A percentile compares a stretch with the other conserved stretches of the same genome.
phyloP scores from a whole-genome alignment of 2,113 vertebrate species.

The Lepisosteus osseus region DNA sequence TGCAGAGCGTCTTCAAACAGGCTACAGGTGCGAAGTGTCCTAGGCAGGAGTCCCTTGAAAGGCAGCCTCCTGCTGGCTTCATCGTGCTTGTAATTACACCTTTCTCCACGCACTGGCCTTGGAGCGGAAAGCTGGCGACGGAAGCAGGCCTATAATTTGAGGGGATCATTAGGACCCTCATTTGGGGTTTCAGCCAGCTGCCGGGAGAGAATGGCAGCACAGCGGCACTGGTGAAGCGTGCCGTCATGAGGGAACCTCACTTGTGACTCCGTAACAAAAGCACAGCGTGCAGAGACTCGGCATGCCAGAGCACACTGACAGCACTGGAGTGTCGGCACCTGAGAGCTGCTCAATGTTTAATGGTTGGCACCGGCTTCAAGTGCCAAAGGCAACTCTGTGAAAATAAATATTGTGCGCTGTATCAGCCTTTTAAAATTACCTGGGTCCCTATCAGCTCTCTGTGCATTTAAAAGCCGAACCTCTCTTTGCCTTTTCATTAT shows the following conservation, averaged over 20 bases:
- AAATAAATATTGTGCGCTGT: conserved; percentile 35
- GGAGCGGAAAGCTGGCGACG: too few species aligned
- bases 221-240: conserved; percentile 30
- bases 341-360: conserved; percentile 44
- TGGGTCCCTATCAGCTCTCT: conserved; percentile 30
- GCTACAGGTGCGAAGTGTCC: too few species aligned
- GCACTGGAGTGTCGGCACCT: conserved; percentile 37
- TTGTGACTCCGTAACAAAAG: conserved; percentile 19
- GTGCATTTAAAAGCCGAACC: conserved; percentile 25
- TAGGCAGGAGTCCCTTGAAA: too few species aligned
- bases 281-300: conserved; percentile 15
- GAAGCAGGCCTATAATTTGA: too few species aligned
- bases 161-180: neutral
- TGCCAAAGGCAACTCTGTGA: conserved; percentile 35
- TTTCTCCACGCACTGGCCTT: too few species aligned
- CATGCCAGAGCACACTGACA: conserved; percentile 17
- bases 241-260: conserved; percentile 40
- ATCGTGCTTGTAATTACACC: too few species aligned
- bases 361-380: conserved; percentile 33
- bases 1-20: too few species aligned
- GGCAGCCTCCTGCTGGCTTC: too few species aligned
- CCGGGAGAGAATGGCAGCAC: conserved; percentile 23
- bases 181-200: conserved; percentile 14
- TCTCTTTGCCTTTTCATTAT: conserved; percentile 14
- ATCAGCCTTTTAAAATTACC: conserved; percentile 20